Evolutionary conservation across 2,113 vertebrate species (phyloP), one percentile per base, ranked within the genome.

Genomic region (Entomyzon cyanotis): DNA sequence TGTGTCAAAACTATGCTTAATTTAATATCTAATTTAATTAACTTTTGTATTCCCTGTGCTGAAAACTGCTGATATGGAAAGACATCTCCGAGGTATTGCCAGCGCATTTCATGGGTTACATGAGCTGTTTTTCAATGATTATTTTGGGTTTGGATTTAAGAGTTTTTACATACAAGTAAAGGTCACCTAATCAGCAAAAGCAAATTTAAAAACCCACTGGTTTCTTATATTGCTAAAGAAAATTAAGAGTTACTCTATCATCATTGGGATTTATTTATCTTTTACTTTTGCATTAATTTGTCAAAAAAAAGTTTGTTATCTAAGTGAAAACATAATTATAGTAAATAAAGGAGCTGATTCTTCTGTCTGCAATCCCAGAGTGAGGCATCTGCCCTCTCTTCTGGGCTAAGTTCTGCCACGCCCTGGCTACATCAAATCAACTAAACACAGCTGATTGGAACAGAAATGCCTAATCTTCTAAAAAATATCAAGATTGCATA

Each of bases 21-120:
- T 93, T 93, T 89, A 87, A 75, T 93, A 92, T 77, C 42, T 71
- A 44, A 76, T 94, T 84, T 79, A 93, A 89, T 90, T 88, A 90
- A 75, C 67, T 89, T 81, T 50, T 84, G 10, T 62, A n/a, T 75
- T 63, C 53, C 35, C 23, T 31, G 21, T 46, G 49, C 47, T 84
- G 47, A 85, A 71, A 64, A 88, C 87, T 25, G 19, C 13, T 81
- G 44, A 76, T 2, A 2, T 73, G 50, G 59, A 67, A 83, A 68
- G 22, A 80, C 5, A 69, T 33, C 49, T 64, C n/a, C 25, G 18
- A 75, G 53, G 23, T 63, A 53, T 4, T 74, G 44, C 14, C 25
- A 47, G 47, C 39, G 55, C 18, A 39, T 58, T 78, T 89, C 18
- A 19, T 31, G 46, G 56, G 35, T 44, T 77, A 64, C 13, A 35